Evolutionary conservation across 2,113 vertebrate species (phyloP), one percentile per base, ranked within the genome.

Genomic region (Xiphophorus maculatus): DNA sequence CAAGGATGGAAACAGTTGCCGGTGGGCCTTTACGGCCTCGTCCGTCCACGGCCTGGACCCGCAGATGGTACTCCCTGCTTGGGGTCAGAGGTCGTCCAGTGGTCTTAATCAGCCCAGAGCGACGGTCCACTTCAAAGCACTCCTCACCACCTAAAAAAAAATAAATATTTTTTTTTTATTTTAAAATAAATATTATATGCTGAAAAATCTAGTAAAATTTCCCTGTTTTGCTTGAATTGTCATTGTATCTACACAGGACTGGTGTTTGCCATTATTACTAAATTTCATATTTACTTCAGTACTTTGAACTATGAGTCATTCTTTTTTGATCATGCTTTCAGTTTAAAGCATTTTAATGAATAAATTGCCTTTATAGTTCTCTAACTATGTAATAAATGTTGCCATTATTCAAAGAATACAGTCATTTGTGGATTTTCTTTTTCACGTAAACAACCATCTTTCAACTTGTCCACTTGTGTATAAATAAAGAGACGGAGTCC

Each of bases 51-150:
- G 95, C 95, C 84, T 96, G 94, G 60, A 96, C 96, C 17, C 91
- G 95, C 67, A 97, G 80, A 72, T 93, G 80, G 1, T 97, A 97
- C 88, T 97, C 96, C 69, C 89, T 95, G 81, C 95, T 94, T 70
- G 94, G 94, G 0, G 79, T 84, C 90, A 97, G 73, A 63, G 95
- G 94, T 84, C 93, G 90, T 0, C 95, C 95, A 0, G 96, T 96
- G 0, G 96, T 97, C 84, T 86, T 76, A 81, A 97, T 90, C 62
- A 94, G 85, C 9, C 97, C 97, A 0, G 94, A 93, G 8, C 87
- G 90, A 71, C 89, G 89, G 66, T 96, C 95, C 13, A 97, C 94
- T 71, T 61, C 94, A 79, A 97, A 97, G 58, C 94, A 92, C 35
- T 94, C 96, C 58, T 96, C 95, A 0, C 94, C 96, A 66, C 96